phyloP scores from a whole-genome alignment of 2,888 invertebrate genomes.

The Dryobotodes eremita region DNA sequence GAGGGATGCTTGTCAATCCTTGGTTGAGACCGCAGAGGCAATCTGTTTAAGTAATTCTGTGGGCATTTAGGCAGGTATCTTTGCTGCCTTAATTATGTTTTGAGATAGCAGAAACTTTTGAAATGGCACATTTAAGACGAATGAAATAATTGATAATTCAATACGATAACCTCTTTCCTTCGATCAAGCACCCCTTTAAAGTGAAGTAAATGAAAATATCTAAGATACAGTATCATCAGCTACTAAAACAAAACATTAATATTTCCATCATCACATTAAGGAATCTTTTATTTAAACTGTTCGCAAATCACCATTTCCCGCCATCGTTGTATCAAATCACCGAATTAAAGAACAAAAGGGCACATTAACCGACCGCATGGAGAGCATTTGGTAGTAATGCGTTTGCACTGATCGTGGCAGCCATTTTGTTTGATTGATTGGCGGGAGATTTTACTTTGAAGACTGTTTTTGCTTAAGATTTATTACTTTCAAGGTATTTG shows the following conservation, averaged over 20 bases:
- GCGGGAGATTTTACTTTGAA: constrained; percentile 32
- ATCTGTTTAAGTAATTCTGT: constrained; percentile 19
- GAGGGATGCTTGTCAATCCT: constrained; percentile 4
- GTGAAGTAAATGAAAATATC: background rate
- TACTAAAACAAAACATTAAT: constrained; percentile 25
- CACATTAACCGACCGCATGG: constrained; percentile 41
- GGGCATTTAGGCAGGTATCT: background rate
- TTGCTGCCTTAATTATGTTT: background rate
- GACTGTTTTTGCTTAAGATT: constrained; percentile 33
- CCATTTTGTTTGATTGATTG: constrained; percentile 58
- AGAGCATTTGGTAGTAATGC: constrained; percentile 55
- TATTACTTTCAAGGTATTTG: constrained; percentile 12
- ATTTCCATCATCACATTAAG: constrained; percentile 33
- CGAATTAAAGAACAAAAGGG: constrained; percentile 59
- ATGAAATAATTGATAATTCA: background rate
- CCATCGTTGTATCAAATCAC: constrained; percentile 63
- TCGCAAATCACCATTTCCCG: constrained; percentile 55
- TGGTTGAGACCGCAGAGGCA: background rate
- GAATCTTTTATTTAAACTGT: constrained; percentile 44
- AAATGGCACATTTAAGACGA: background rate
- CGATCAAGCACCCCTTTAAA: background rate
- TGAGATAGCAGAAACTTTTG: background rate
- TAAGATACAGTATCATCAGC: background rate
- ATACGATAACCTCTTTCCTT: background rate
- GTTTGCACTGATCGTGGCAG: constrained; percentile 51